Conservation (phyloP, 2,888 invertebrate genomes). For the Andrena haemorrhoa region DNA sequence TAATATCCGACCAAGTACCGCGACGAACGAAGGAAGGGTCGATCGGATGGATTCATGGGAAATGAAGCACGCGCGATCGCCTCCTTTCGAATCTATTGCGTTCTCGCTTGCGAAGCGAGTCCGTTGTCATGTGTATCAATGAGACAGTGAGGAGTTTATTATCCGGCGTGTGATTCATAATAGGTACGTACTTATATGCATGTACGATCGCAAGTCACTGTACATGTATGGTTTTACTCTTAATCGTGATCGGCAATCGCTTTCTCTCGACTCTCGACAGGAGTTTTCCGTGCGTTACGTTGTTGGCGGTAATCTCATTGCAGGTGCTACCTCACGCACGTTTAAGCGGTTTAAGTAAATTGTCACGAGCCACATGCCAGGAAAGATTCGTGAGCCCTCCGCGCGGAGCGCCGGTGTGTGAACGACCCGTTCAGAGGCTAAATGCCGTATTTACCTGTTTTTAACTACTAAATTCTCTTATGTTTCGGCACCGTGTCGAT, state of each 20-base stretch:
- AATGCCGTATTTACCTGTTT: constrained; percentile 72
- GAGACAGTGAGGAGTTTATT: too few species aligned
- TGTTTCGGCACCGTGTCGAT: constrained; percentile 46
- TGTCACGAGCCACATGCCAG: constrained; percentile 73
- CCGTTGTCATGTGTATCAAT: too few species aligned
- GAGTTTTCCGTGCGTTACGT: constrained; percentile 50
- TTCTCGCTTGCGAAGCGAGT: too few species aligned
- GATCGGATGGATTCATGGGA: neutral
- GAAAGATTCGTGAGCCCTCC: constrained; percentile 68
- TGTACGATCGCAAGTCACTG: constrained; percentile 10
- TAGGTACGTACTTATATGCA: too few species aligned
- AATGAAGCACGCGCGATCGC: too few species aligned
- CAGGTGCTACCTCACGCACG: constrained; percentile 63
- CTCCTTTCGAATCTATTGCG: too few species aligned
- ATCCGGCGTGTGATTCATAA: too few species aligned
- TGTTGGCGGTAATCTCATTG: constrained; percentile 57
- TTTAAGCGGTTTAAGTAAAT: constrained; percentile 71
- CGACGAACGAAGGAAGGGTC: neutral
- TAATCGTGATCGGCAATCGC: constrained; percentile 53
- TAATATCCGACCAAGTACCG: neutral
- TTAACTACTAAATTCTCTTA: constrained; percentile 57
- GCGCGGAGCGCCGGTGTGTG: constrained; percentile 68
- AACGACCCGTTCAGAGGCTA: constrained; percentile 66
- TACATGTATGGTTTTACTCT: neutral
- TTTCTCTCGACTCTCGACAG: constrained; percentile 47